These are phyloP conservation scores for Elysia crispata DNA, from an alignment of 2,888 invertebrate genomes.

Conservation along the genomic window DNA sequence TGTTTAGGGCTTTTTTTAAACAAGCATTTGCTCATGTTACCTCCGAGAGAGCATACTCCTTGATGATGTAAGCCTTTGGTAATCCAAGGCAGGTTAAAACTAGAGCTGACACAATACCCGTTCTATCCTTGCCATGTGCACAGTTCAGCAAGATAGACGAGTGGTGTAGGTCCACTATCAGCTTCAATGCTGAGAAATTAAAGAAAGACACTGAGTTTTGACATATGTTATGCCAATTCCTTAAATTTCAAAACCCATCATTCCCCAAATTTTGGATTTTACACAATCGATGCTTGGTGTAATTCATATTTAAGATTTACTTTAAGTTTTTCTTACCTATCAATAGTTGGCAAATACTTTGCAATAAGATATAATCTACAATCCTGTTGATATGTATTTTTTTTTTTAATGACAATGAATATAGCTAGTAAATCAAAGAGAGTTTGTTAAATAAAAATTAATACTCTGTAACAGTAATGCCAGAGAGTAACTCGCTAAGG, in stretches of 20 bases:
- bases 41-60: slow-evolving; percentile 66
- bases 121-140: slow-evolving; percentile 73
- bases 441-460: too few relatives aligned
- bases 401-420: too few relatives aligned
- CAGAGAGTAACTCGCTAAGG: too few relatives aligned
- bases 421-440: too few relatives aligned
- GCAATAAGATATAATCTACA: too few relatives aligned
- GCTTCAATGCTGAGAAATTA: slow-evolving; percentile 68
- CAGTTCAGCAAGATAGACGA: slow-evolving; percentile 72
- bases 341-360: too few relatives aligned
- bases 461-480: too few relatives aligned
- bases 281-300: background rate
- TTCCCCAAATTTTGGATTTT: background rate
- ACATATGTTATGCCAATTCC: background rate
- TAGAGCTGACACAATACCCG: slow-evolving; percentile 70
- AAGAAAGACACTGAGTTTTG: background rate
- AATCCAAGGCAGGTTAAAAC: slow-evolving; percentile 65
- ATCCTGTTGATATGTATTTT: too few relatives aligned
- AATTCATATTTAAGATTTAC: too few relatives aligned
- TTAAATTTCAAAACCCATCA: background rate
- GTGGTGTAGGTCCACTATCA: slow-evolving; percentile 62
- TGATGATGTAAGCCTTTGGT: slow-evolving; percentile 61
- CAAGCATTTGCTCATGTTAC: too few relatives aligned
- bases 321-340: too few relatives aligned
- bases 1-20: too few relatives aligned